Conservation (phyloP, 2,888 invertebrate genomes). For the Cryptocheilus praepositus region DNA sequence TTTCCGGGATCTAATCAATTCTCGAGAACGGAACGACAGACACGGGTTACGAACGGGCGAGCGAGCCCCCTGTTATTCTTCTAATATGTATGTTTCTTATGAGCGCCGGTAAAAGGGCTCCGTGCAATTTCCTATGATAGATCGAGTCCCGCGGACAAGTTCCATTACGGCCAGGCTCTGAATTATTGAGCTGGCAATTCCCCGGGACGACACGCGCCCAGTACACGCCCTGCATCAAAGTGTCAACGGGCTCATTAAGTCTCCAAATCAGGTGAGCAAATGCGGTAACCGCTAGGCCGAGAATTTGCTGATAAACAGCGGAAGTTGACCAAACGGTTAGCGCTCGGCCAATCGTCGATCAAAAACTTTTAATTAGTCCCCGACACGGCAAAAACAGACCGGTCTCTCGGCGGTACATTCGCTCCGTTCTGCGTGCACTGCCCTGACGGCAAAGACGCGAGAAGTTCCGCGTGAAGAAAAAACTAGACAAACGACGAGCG, state of each 20-base stretch:
- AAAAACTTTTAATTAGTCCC: too few relatives aligned
- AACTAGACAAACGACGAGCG: too few relatives aligned
- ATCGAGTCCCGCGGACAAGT: slow-evolving; percentile 71
- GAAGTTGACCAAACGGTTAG: neutral
- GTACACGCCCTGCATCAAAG: slow-evolving; percentile 58
- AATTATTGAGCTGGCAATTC: slow-evolving; percentile 73
- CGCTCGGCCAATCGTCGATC: neutral
- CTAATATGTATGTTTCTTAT: slow-evolving; percentile 65
- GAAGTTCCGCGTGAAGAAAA: too few relatives aligned
- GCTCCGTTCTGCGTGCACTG: too few relatives aligned
- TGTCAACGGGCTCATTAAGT: slow-evolving; percentile 71
- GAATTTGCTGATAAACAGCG: slow-evolving; percentile 45
- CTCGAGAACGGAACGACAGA: slow-evolving; percentile 54
- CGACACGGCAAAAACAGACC: too few relatives aligned
- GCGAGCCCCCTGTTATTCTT: slow-evolving; percentile 59
- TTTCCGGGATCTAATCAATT: slow-evolving; percentile 66
- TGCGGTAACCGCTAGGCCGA: slow-evolving; percentile 52
- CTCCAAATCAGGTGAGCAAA: slow-evolving; percentile 65
- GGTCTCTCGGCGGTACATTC: too few relatives aligned
- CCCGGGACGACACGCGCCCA: slow-evolving; percentile 38
- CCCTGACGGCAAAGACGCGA: too few relatives aligned
- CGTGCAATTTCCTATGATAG: slow-evolving; percentile 73
- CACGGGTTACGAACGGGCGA: slow-evolving; percentile 47
- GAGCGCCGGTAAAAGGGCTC: slow-evolving; percentile 62
- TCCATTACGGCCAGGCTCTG: slow-evolving; percentile 70